Evolutionary conservation across 1,140 invertebrate species (phyloP).

Genomic region (Streblospio benedicti): DNA sequence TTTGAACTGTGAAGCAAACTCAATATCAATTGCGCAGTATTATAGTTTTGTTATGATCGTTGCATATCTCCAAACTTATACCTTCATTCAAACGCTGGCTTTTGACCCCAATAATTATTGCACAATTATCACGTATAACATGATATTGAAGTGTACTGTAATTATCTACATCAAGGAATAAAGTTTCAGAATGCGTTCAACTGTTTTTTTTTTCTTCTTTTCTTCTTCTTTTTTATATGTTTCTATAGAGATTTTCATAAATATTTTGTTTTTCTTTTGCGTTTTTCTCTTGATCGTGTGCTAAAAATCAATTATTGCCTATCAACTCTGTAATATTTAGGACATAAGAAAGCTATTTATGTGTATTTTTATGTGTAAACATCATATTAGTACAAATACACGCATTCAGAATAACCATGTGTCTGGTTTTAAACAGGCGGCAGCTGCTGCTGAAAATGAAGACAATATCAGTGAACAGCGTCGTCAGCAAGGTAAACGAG

Average conservation of each 20-base stretch:
- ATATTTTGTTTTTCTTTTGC: not conserved
- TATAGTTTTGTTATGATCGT: not conserved
- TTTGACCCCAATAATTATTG: no score
- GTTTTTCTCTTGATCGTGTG: no score
- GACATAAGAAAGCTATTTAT: not conserved
- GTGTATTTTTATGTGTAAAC: not conserved
- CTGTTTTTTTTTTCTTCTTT: no score
- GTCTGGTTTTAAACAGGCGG: slow-evolving; percentile 24
- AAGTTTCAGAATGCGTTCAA: no score
- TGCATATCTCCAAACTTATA: not conserved
- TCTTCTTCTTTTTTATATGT: no score
- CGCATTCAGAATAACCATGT: no score
- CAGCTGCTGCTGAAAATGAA: slow-evolving; percentile 37
- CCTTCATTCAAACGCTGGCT: slow-evolving; percentile 9
- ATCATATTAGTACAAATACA: not conserved
- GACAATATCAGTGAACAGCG: slow-evolving; percentile 40
- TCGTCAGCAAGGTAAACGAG: slow-evolving; percentile 36
- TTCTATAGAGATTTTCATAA: no score
- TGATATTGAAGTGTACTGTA: not conserved
- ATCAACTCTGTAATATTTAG: not conserved
- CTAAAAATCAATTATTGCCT: not conserved
- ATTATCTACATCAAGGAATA: no score
- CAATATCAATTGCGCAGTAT: not conserved
- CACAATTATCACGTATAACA: not conserved
- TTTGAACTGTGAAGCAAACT: not conserved